These are phyloP conservation scores for Heliornis fulica DNA, from an alignment of 2,113 vertebrate genomes.

Conservation along the genomic window DNA sequence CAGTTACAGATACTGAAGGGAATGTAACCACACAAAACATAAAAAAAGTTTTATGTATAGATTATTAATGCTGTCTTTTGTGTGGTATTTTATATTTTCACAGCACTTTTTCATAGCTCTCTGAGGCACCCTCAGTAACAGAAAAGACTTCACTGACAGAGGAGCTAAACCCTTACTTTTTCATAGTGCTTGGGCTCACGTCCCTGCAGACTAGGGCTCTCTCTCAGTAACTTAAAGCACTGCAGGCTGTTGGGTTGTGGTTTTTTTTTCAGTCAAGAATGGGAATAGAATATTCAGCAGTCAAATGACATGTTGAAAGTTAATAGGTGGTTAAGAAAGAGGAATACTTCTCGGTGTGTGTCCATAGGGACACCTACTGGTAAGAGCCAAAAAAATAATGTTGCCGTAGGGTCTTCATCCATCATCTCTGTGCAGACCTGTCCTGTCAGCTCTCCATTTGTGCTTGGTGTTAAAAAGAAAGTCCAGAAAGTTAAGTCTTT, in stretches of 20 bases:
- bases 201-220: neutral
- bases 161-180: neutral
- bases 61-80: neutral
- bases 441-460: neutral
- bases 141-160: neutral
- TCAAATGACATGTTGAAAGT: neutral
- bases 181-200: neutral
- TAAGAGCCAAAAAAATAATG: neutral
- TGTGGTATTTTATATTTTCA: conserved; percentile 65
- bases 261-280: neutral
- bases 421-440: neutral
- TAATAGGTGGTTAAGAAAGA: neutral
- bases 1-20: neutral
- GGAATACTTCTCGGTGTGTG: neutral
- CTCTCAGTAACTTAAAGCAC: neutral
- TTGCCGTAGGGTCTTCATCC: neutral
- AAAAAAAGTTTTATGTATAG: neutral
- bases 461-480: neutral
- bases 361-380: conserved; percentile 75
- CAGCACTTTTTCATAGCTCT: neutral
- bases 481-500: neutral
- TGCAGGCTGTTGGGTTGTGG: neutral
- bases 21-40: neutral
- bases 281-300: neutral
- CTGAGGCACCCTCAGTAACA: neutral